These are phyloP conservation scores for Cataglyphis hispanica DNA, from an alignment of 1,140 invertebrate species.

Conservation along the genomic window DNA sequence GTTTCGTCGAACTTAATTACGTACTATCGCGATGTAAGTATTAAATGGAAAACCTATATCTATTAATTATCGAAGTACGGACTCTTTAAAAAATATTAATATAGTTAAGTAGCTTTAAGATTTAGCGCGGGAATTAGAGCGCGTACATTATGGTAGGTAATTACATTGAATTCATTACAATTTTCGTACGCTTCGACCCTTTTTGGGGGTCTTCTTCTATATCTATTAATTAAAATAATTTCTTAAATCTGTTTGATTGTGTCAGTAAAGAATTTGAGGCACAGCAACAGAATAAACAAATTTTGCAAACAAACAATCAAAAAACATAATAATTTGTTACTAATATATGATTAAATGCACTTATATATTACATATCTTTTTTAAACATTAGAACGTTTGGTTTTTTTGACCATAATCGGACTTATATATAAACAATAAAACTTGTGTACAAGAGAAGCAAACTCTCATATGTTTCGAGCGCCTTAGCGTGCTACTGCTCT, in stretches of 20 bases:
- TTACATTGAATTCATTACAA: too few relatives aligned
- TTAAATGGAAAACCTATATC: neutral
- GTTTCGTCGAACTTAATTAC: neutral
- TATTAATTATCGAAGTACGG: too few relatives aligned
- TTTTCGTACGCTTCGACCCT: too few relatives aligned
- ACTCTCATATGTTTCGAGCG: neutral
- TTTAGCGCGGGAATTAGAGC: too few relatives aligned
- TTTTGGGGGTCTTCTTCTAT: too few relatives aligned
- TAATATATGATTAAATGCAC: neutral
- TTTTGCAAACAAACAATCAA: neutral
- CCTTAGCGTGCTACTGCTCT: constrained; percentile 23
- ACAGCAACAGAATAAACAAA: neutral
- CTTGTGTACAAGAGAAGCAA: neutral
- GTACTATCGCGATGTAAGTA: constrained; percentile 32
- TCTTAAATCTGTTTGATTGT: neutral
- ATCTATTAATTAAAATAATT: neutral
- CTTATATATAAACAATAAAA: too few relatives aligned
- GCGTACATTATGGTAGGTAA: too few relatives aligned
- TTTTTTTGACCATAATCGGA: neutral
- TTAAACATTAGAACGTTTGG: neutral
- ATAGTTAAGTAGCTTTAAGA: too few relatives aligned
- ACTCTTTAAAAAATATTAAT: too few relatives aligned
- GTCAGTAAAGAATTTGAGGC: neutral
- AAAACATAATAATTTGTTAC: neutral
- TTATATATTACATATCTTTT: neutral